Conservation (phyloP, 1,140 invertebrate genomes). For the Pristionchus pacificus region DNA sequence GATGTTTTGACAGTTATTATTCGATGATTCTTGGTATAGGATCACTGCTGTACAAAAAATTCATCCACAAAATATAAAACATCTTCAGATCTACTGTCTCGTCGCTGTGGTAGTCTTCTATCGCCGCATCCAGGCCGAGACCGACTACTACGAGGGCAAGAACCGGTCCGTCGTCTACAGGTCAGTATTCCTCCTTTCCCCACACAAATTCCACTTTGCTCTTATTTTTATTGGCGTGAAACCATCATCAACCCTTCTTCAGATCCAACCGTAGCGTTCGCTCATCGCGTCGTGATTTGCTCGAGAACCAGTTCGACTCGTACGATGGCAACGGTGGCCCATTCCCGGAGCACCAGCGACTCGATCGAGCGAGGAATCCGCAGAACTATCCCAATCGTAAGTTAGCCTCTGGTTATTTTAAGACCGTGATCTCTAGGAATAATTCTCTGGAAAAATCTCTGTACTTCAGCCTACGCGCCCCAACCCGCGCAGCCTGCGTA, state of each 20-base stretch:
- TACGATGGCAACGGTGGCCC: not conserved
- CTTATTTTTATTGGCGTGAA: too few relatives aligned
- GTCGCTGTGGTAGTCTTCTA: constrained; percentile 50
- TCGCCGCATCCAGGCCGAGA: constrained; percentile 37
- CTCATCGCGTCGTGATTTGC: not conserved
- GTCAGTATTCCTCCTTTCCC: too few relatives aligned
- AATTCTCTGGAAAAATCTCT: too few relatives aligned
- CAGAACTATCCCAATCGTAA: not conserved
- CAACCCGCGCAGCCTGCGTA: too few relatives aligned
- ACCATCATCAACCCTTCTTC: too few relatives aligned
- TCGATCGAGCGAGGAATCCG: not conserved
- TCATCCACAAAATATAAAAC: too few relatives aligned
- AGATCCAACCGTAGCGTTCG: not conserved
- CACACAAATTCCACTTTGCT: too few relatives aligned
- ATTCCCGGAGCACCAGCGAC: not conserved
- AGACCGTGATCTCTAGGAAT: too few relatives aligned
- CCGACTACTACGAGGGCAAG: constrained; percentile 46
- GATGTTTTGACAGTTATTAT: not conserved
- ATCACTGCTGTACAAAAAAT: too few relatives aligned
- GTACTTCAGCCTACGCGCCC: too few relatives aligned
- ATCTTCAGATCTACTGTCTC: constrained; percentile 49
- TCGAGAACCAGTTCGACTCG: not conserved
- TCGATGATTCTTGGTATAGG: too few relatives aligned
- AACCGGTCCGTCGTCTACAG: constrained; percentile 11
- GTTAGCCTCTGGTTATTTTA: too few relatives aligned